Evolutionary conservation across 1,140 invertebrate genomes (phyloP), one percentile per base, ranked within the genome.

Genomic region (Drosophila navojoa): DNA sequence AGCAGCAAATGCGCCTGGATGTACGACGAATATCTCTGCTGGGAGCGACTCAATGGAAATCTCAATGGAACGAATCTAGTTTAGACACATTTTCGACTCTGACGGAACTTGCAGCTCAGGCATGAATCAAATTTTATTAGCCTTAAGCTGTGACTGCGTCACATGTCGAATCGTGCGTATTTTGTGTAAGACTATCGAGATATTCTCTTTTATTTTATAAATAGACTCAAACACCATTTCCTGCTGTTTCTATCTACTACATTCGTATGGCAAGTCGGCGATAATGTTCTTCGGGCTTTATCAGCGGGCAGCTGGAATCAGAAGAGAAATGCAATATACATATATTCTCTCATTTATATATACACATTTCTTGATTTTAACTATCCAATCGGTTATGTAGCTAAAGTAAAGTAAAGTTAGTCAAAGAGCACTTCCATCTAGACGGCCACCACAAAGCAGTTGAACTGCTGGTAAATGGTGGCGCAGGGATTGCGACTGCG

Each of bases 11-110:
- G 90, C 25, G 67, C 71, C 6, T 91, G 90, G 90, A 91, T 91
- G 90, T 91, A 91, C 45, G 66, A 81, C 9, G 90, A 91, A 67
- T 91, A 91, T 74, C 71, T 71, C 5, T 91, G 90, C 67, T 89
- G 89, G 90, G 90, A 91, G 45, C 77, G 60, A 3, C 63, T 75
- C 11, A 87, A 89, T 50, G 85, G 80, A 0, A 75, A 89, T 22
- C 42, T 68, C 2, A 44, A 16, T 9, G 54, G 16, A 27, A 47
- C 57, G 9, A 32, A 47, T 32, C 7, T 59, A 3, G 27, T 11
- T 13, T 59, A 47, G 1, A 10, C 35, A 10, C 10, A 9, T 3
- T 45, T 22, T 22, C 5, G 2, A 47, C 10, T n/a, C 19, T 2
- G 10, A 49, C 19, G 19, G 19, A 47, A 9, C 9, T 47, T 47